These are phyloP conservation scores for Brachycybe producta DNA, from an alignment of 2,888 invertebrate genomes.

Conservation along the genomic window DNA sequence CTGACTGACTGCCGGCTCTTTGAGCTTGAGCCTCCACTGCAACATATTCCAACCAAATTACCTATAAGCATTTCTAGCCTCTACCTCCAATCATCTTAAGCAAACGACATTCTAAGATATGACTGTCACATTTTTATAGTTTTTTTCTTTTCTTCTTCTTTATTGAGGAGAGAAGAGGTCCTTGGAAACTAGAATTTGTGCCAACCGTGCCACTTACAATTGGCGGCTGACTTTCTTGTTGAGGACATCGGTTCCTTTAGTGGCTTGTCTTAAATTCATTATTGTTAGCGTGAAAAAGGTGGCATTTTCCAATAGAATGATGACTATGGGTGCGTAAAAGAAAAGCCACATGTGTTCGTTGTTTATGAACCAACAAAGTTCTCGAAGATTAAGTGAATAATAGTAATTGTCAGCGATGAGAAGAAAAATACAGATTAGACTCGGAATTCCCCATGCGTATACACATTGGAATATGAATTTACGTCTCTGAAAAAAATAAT, in stretches of 20 bases:
- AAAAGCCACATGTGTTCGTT: background rate
- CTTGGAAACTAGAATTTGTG: too few species aligned
- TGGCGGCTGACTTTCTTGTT: background rate
- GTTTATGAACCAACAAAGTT: background rate
- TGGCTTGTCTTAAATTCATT: constrained; percentile 2
- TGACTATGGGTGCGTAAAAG: constrained; percentile 3
- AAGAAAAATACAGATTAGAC: background rate
- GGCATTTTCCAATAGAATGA: constrained; percentile 1
- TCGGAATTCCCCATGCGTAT: constrained; percentile 11
- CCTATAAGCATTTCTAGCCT: too few species aligned
- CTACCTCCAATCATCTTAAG: too few species aligned
- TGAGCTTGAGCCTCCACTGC: too few species aligned
- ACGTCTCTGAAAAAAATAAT: constrained; percentile 2
- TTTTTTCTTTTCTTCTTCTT: too few species aligned
- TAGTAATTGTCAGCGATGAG: too few species aligned
- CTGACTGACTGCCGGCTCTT: too few species aligned
- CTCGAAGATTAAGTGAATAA: too few species aligned
- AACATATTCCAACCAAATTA: too few species aligned
- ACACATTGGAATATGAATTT: background rate
- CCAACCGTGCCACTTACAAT: constrained; percentile 7
- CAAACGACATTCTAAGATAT: too few species aligned
- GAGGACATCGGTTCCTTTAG: background rate
- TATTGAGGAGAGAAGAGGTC: too few species aligned
- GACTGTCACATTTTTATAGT: too few species aligned
- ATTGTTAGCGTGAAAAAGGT: constrained; percentile 3